These are phyloP conservation scores for Adrianichthys oophorus DNA, from an alignment of 2,797 vertebrate species.

Conservation along the genomic window DNA sequence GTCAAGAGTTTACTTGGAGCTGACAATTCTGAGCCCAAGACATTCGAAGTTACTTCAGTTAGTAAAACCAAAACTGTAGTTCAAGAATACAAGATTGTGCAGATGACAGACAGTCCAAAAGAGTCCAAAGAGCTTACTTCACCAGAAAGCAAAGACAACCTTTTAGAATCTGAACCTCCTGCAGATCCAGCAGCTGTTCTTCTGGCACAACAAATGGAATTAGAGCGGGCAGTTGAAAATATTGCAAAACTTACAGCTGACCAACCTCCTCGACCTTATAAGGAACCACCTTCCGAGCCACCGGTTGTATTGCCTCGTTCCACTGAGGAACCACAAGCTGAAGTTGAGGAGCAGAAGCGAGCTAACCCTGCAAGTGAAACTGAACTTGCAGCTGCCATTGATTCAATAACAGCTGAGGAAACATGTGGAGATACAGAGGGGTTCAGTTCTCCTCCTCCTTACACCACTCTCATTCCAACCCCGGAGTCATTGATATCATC, in stretches of 20 bases:
- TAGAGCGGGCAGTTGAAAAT: conserved; percentile 95
- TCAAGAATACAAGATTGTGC: conserved; percentile 74
- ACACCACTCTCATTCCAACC: conserved; percentile 77
- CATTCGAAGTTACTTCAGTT: conserved; percentile 54
- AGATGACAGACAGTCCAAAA: conserved; percentile 62
- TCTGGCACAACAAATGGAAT: conserved; percentile 90
- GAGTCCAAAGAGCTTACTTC: conserved; percentile 63
- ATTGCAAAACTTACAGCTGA: conserved; percentile 92
- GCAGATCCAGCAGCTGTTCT: conserved; percentile 83
- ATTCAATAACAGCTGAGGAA: conserved; percentile 94
- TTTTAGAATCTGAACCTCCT: conserved; percentile 76
- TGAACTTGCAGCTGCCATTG: conserved; percentile 95
- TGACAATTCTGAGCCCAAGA: conserved; percentile 74
- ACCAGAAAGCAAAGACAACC: conserved; percentile 78
- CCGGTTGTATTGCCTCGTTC: conserved; percentile 71
- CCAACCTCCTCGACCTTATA: conserved; percentile 78
- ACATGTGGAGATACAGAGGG: conserved; percentile 85
- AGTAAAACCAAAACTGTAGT: conserved; percentile 77
- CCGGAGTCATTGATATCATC: conserved; percentile 76
- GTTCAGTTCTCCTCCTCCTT: conserved; percentile 86
- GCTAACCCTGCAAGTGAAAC: conserved; percentile 93
- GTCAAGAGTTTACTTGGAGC: conserved; percentile 81
- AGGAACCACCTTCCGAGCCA: conserved; percentile 78
- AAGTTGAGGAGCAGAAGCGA: conserved; percentile 88
- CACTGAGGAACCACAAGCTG: conserved; percentile 64